phyloP scores from a whole-genome alignment of 2,797 vertebrate genomes.

The Halcyon chelicuti region DNA sequence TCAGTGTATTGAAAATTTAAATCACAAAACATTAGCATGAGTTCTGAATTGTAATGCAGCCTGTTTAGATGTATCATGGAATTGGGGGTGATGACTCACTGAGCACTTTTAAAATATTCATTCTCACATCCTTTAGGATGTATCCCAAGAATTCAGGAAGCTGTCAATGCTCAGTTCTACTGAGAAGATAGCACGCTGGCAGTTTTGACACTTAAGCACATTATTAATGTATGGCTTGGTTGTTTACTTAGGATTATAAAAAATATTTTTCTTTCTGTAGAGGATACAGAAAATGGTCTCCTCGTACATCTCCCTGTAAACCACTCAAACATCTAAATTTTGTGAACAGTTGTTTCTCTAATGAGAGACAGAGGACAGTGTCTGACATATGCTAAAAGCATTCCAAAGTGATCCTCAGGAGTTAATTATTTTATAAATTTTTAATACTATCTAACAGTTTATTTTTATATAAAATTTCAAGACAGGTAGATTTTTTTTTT shows the following conservation, averaged over 20 bases:
- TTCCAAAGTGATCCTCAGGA: not conserved
- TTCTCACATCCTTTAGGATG: not conserved
- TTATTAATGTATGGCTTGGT: not conserved
- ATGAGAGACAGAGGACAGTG: not conserved
- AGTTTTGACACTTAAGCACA: not conserved
- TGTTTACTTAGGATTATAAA: not conserved
- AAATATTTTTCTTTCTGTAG: not conserved
- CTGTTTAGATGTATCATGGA: not conserved
- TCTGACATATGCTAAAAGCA: not conserved
- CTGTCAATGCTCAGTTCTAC: not conserved
- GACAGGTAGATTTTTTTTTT: not conserved
- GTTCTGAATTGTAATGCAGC: not conserved
- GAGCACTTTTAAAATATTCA: not conserved
- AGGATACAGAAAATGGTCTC: not conserved
- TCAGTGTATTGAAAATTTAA: not conserved
- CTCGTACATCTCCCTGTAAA: not conserved
- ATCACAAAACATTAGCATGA: not conserved
- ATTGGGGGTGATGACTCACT: not conserved
- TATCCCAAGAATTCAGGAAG: not conserved
- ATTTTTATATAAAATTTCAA: not conserved
- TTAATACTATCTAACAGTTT: not conserved
- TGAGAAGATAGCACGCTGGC: not conserved
- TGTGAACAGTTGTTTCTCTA: not conserved
- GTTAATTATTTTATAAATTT: not conserved
- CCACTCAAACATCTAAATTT: not conserved